Evolutionary conservation across 2,113 vertebrate species (phyloP).

Genomic region (Kryptolebias marmoratus): DNA sequence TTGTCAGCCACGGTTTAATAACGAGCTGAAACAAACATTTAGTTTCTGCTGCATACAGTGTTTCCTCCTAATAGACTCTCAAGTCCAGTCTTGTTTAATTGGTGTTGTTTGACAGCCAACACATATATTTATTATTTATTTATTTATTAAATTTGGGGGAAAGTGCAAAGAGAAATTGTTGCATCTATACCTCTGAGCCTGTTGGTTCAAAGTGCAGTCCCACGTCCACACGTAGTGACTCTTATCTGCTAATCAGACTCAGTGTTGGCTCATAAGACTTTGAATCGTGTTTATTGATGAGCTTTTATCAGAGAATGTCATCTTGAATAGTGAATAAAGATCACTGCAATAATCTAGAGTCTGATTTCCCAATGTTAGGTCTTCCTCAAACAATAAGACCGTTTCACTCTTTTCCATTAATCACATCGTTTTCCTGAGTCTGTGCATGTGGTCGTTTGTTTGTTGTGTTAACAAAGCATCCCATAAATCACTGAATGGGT

Average conservation of each 20-base stretch:
- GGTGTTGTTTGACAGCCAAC: not conserved
- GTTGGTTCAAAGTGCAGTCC: slow-evolving; percentile 18
- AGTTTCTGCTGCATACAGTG: not conserved
- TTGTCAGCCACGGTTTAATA: not conserved
- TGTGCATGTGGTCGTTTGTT: not conserved
- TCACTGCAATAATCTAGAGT: not conserved
- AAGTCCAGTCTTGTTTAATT: not conserved
- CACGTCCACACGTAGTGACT: not conserved
- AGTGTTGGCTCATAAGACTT: slow-evolving; percentile 25
- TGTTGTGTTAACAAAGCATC: too few species aligned
- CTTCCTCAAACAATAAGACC: not conserved
- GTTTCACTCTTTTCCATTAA: not conserved
- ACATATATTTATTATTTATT: not conserved
- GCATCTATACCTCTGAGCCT: not conserved
- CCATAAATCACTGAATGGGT: too few species aligned
- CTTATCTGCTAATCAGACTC: slow-evolving; percentile 27
- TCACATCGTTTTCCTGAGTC: slow-evolving; percentile 5
- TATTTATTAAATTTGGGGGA: not conserved
- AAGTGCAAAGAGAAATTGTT: slow-evolving; percentile 13
- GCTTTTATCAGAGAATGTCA: slow-evolving; percentile 12
- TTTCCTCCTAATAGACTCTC: not conserved
- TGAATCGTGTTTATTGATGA: slow-evolving; percentile 21
- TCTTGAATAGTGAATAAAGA: not conserved
- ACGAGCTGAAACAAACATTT: not conserved
- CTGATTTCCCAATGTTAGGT: not conserved